These are phyloP conservation scores for Tupaia tana DNA, from an alignment of 2,113 vertebrate species.

Conservation along the genomic window DNA sequence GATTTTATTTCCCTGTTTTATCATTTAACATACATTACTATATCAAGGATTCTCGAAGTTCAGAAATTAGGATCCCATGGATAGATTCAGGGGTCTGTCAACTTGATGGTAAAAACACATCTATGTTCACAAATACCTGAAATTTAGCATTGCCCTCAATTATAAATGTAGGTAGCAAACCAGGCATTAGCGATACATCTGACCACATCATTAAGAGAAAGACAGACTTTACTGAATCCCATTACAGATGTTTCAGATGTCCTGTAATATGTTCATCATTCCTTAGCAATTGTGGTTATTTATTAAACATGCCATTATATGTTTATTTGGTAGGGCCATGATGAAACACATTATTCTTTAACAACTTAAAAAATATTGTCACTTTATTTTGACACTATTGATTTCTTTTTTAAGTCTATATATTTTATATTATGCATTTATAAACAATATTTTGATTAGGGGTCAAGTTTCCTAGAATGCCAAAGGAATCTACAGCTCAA, in stretches of 20 bases:
- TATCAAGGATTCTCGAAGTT: neutral
- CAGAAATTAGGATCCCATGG: neutral
- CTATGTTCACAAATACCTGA: neutral
- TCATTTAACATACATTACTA: neutral
- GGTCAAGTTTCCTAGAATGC: neutral
- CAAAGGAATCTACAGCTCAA: neutral
- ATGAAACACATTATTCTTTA: neutral
- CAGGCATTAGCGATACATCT: neutral
- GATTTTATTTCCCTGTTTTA: neutral
- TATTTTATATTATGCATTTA: conserved; percentile 5
- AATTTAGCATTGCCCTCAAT: neutral
- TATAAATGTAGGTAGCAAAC: neutral
- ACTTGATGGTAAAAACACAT: neutral
- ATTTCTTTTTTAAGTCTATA: neutral
- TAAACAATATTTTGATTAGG: neutral
- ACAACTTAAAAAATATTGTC: neutral
- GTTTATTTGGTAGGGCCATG: neutral
- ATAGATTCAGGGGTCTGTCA: neutral
- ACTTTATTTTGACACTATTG: neutral
- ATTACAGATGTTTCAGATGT: neutral
- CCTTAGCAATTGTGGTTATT: neutral
- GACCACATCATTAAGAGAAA: neutral
- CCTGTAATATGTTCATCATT: neutral
- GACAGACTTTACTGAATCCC: neutral
- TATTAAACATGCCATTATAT: neutral